Base-by-base conservation (phyloP, 2,797 vertebrate genomes). In the Tragopan temminckii region DNA sequence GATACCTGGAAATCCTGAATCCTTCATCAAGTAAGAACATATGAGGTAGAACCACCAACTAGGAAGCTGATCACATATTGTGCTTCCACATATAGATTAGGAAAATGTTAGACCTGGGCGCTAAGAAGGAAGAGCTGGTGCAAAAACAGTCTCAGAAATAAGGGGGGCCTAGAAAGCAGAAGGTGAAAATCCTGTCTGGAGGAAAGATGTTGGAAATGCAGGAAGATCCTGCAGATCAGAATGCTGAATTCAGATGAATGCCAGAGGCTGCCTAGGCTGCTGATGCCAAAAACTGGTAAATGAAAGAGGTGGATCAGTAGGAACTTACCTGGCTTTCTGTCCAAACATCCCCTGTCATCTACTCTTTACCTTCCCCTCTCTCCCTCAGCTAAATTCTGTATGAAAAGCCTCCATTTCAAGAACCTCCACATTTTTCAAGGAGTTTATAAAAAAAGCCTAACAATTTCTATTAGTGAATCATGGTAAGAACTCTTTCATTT, bases 1-100 rank as follows among this genome's bases (percentile, higher is more conserved):
- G 29, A n/a, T 53, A n/a, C 11, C 31, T 8, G 10, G 16, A 21
- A 5, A 27, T 36, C 9, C 27, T 58, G 58, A 68, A 86, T 48
- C 45, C 7, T 84, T 4, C 50, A n/a, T 7, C 40, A 80, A 35
- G 36, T 66, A 76, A 62, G 52, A 55, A 77, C 72, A 52, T 6
- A 25, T 46, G 18, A 91, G 18, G 5, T 13, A 63, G 31, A 89
- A 43, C 27, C 36, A 70, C 6, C 4, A 48, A 2, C 52, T 64
- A 52, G n/a, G 53, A 55, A 40, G 16, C 5, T 46, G 71, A 62
- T 15, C 4, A 58, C 1, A 0, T 3, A 0, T 27, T 55, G 11
- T 25, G 7, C 13, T 68, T 62, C 50, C 21, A n/a, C n/a, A 66
- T 9, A 36, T 42, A 38, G 13, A 76, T 3, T 48, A 8, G 11